These are phyloP conservation scores for Drosophila micromelanica DNA, from an alignment of 1,140 invertebrate species.

Conservation along the genomic window DNA sequence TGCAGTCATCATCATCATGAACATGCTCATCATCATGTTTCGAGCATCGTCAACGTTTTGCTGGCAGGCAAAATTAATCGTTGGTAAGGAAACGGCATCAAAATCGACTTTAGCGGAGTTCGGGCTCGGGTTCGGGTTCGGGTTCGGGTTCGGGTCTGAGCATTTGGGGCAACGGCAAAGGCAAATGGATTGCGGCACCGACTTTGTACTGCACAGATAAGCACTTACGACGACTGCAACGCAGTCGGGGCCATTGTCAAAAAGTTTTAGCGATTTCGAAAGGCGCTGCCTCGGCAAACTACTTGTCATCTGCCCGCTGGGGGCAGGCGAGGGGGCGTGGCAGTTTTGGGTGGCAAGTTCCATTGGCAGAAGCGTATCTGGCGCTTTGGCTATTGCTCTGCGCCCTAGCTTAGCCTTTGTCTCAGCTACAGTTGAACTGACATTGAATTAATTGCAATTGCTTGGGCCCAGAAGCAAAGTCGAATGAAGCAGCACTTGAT, in stretches of 20 bases:
- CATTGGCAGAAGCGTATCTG: background rate
- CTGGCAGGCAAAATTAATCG: slow-evolving; percentile 50
- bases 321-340: background rate
- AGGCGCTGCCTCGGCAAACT: slow-evolving; percentile 45
- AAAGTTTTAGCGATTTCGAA: slow-evolving; percentile 62
- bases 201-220: slow-evolving; percentile 54
- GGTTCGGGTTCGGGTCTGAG: slow-evolving; percentile 3
- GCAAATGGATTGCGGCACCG: slow-evolving; percentile 54
- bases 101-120: slow-evolving; percentile 30
- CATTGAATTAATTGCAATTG: slow-evolving; percentile 62
- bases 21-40: background rate
- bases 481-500: slow-evolving; percentile 17
- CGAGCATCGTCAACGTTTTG: slow-evolving; percentile 14
- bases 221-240: slow-evolving; percentile 24
- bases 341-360: too few species aligned
- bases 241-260: slow-evolving; percentile 50
- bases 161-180: slow-evolving; percentile 17
- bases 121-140: too few species aligned
- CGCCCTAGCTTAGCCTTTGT: slow-evolving; percentile 51
- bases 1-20: slow-evolving; percentile 7
- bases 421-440: slow-evolving; percentile 58
- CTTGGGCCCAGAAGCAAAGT: slow-evolving; percentile 8
- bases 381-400: slow-evolving; percentile 8
- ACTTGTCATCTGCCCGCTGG: slow-evolving; percentile 39
- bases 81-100: slow-evolving; percentile 22